These are phyloP conservation scores for Amblyornis subalaris DNA, from an alignment of 2,113 vertebrate genomes.

Conservation along the genomic window DNA sequence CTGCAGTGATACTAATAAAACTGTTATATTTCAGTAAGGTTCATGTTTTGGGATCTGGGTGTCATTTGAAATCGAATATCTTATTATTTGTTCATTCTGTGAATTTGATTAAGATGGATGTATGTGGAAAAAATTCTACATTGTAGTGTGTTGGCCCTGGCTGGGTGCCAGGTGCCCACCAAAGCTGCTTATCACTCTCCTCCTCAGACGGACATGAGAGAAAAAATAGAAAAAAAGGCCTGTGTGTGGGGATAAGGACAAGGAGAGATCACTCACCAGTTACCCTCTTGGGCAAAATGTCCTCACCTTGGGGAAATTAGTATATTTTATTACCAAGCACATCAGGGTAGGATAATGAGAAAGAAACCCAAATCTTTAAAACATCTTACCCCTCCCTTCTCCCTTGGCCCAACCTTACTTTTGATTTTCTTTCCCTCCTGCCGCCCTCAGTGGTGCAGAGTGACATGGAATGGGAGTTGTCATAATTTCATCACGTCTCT, in stretches of 20 bases:
- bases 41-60: neutral
- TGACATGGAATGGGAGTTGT: neutral
- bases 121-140: neutral
- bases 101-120: neutral
- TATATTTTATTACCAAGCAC: neutral
- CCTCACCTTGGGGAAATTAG: neutral
- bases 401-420: neutral
- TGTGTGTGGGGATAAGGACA: neutral
- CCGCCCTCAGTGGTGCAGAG: fast-evolving
- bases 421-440: neutral
- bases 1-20: neutral
- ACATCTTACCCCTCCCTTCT: neutral
- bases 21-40: neutral
- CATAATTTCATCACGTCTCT: neutral
- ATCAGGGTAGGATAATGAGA: neutral
- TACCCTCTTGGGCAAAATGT: neutral
- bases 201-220: neutral
- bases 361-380: neutral
- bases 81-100: neutral
- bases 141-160: neutral
- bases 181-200: neutral
- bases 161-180: neutral
- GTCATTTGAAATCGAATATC: neutral
- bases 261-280: neutral
- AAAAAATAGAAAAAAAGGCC: neutral